Percentiles rank a stretch among this genome's conserved stretches.
These are phyloP conservation scores for Alethe diademata DNA, from an alignment of 2,113 vertebrate genomes.

Conservation along the genomic window DNA sequence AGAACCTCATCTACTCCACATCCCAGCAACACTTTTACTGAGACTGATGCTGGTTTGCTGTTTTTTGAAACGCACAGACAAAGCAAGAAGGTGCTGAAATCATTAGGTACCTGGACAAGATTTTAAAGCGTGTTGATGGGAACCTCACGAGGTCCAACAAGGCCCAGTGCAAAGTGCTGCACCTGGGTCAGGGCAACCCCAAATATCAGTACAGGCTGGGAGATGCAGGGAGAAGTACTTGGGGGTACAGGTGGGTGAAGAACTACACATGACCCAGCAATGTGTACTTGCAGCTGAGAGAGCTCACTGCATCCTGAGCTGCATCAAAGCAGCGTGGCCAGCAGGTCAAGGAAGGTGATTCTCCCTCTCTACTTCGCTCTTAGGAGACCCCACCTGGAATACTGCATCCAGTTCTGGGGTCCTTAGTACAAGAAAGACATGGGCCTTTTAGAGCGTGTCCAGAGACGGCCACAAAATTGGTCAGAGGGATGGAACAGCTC, in stretches of 20 bases:
- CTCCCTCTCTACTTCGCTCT: neutral
- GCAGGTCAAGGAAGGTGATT: neutral
- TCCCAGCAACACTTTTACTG: neutral
- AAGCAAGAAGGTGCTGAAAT: neutral
- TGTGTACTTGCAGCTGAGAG: neutral
- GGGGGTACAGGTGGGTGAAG: neutral
- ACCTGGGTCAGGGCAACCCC: neutral
- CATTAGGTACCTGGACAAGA: neutral
- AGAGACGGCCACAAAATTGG: neutral
- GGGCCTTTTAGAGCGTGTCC: fast-evolving
- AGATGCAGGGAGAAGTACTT: neutral
- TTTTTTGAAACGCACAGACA: neutral
- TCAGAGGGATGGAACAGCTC: neutral
- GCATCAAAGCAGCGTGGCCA: neutral
- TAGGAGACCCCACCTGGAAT: neutral
- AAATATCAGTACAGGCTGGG: neutral
- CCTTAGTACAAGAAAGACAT: neutral
- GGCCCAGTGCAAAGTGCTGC: neutral
- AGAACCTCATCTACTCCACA: neutral
- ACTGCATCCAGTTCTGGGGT: neutral
- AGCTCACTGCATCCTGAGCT: neutral
- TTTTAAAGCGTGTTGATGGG: neutral
- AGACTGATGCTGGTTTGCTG: neutral
- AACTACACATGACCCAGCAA: neutral
- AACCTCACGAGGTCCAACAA: neutral